These are phyloP conservation scores for Cochlearius cochlearius DNA, from an alignment of 2,113 vertebrate genomes.

Conservation along the genomic window DNA sequence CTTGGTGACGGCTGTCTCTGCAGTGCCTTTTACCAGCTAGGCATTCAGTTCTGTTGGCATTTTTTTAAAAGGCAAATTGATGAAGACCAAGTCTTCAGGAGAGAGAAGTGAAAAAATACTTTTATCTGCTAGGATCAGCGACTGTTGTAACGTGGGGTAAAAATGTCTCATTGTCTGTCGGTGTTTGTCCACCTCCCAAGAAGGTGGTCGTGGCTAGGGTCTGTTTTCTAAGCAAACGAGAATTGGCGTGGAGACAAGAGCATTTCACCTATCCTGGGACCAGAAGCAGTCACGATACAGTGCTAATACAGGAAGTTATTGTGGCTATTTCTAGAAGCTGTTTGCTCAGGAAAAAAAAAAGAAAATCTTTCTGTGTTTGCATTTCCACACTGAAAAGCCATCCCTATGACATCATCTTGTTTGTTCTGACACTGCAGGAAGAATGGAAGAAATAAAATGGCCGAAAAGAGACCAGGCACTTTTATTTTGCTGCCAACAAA, in stretches of 20 bases:
- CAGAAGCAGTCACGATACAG: not conserved
- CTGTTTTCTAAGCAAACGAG: not conserved
- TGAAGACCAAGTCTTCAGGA: not conserved
- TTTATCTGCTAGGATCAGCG: not conserved
- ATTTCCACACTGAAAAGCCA: slow-evolving; percentile 13
- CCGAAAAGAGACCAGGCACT: not conserved
- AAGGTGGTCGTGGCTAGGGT: not conserved
- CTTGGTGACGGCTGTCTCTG: not conserved
- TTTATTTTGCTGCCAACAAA: slow-evolving; percentile 30
- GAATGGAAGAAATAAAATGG: slow-evolving; percentile 23
- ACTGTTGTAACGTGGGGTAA: not conserved
- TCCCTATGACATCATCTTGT: slow-evolving; percentile 15
- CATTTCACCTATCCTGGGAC: not conserved
- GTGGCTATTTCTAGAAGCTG: not conserved
- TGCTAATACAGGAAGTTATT: not conserved
- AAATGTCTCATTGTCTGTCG: not conserved
- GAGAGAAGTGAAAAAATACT: not conserved
- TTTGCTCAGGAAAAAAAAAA: not conserved
- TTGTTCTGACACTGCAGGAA: slow-evolving; percentile 33
- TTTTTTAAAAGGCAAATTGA: not conserved
- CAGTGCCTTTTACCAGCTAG: not conserved
- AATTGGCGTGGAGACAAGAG: not conserved
- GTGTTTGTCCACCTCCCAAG: not conserved
- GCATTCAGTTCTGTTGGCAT: not conserved
- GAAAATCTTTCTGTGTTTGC: not conserved